Conservation (phyloP, 1,140 invertebrate genomes). For the Neomicropteryx cornuta region DNA sequence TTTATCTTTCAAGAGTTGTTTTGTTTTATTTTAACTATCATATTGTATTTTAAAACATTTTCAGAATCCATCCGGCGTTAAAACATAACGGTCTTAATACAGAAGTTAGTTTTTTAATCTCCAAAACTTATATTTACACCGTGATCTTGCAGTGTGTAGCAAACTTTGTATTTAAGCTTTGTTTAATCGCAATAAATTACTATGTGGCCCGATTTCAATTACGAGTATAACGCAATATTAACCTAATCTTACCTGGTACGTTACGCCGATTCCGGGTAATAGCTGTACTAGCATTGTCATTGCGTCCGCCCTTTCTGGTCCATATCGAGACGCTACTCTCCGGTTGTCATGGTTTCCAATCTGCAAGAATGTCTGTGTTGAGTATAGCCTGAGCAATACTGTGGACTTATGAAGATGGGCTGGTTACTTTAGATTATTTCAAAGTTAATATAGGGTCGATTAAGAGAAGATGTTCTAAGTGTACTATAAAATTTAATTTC, state of each 20-base stretch:
- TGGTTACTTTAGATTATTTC: constrained; percentile 1
- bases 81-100: background rate
- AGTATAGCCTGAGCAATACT: background rate
- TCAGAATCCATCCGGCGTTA: too few species aligned
- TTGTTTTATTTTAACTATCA: too few species aligned
- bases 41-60: too few species aligned
- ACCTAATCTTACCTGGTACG: constrained; percentile 55
- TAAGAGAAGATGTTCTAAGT: constrained; percentile 41
- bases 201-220: background rate
- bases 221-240: background rate
- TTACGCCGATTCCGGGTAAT: constrained; percentile 59
- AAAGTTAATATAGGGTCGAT: constrained; percentile 1
- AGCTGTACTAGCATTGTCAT: constrained; percentile 55
- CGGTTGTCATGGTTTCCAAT: constrained; percentile 52
- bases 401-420: background rate
- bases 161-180: background rate
- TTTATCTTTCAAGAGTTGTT: too few species aligned
- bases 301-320: constrained; percentile 45
- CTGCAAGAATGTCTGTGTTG: too few species aligned
- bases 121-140: constrained; percentile 21
- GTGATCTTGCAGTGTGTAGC: background rate
- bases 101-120: constrained; percentile 13
- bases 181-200: constrained; percentile 1
- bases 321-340: constrained; percentile 46
- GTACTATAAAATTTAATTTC: constrained; percentile 24